phyloP scores from a whole-genome alignment of 2,113 vertebrate genomes.

The Aleadryas rufinucha region DNA sequence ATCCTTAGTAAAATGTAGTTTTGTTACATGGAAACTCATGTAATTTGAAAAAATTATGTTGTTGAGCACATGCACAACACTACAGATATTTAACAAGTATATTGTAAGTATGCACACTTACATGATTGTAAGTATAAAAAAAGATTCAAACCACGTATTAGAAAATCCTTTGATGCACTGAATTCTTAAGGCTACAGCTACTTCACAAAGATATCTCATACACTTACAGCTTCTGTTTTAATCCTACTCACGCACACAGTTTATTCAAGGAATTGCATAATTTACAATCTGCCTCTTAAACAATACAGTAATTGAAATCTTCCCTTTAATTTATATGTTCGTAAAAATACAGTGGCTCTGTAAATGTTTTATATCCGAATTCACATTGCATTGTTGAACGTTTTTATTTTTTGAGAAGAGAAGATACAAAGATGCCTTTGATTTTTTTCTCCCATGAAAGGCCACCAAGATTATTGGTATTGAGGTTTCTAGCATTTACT shows the following conservation, averaged over 20 bases:
- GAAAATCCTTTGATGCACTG: neutral
- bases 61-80: neutral
- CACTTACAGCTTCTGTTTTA: neutral
- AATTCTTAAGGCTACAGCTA: neutral
- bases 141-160: neutral
- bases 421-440: neutral
- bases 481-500: conserved; percentile 56
- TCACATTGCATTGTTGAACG: neutral
- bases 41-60: conserved; percentile 4
- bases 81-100: neutral
- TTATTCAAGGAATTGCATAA: neutral
- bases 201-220: neutral
- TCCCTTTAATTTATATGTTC: neutral
- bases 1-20: neutral
- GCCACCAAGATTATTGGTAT: conserved; percentile 14
- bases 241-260: neutral
- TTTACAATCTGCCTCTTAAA: neutral
- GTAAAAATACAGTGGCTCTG: neutral
- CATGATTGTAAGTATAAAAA: too few species aligned
- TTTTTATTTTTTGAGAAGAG: neutral
- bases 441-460: neutral
- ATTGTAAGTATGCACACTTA: neutral
- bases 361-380: neutral
- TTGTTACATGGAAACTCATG: neutral
- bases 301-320: neutral